Evolutionary conservation across 1,140 invertebrate genomes (phyloP).

Genomic region (Coptotermes formosanus): DNA sequence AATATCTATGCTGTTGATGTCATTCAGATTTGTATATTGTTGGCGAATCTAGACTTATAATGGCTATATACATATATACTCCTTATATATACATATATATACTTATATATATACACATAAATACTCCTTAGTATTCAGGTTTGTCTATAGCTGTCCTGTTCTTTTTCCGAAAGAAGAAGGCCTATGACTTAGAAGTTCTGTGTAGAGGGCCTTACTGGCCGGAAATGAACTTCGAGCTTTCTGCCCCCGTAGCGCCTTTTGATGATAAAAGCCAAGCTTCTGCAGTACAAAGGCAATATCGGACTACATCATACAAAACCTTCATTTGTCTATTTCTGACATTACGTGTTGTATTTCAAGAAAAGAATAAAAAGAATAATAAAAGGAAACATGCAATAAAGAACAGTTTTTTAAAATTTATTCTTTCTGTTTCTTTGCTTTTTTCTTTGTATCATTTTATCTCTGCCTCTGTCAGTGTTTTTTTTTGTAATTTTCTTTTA

Average conservation of each 20-base stretch:
- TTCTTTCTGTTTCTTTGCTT: neutral
- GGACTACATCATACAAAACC: neutral
- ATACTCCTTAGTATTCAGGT: too few relatives aligned
- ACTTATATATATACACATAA: too few relatives aligned
- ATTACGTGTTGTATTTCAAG: neutral
- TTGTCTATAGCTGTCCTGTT: too few relatives aligned
- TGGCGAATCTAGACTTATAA: too few relatives aligned
- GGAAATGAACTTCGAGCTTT: neutral
- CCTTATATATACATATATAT: too few relatives aligned
- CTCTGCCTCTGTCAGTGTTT: neutral
- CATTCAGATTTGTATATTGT: too few relatives aligned
- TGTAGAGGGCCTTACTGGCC: neutral
- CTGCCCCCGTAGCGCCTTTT: neutral
- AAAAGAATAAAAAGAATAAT: neutral
- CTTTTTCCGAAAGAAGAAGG: too few relatives aligned
- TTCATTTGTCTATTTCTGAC: constrained; percentile 7
- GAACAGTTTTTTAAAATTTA: neutral
- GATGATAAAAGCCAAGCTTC: neutral
- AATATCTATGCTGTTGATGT: too few relatives aligned
- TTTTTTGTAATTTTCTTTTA: neutral
- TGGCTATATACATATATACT: too few relatives aligned
- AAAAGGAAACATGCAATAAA: neutral
- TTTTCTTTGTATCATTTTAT: neutral
- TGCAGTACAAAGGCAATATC: neutral
- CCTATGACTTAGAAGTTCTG: too few relatives aligned